Evolutionary conservation across 2,888 invertebrate genomes (phyloP).

Genomic region (Aradus depressus): DNA sequence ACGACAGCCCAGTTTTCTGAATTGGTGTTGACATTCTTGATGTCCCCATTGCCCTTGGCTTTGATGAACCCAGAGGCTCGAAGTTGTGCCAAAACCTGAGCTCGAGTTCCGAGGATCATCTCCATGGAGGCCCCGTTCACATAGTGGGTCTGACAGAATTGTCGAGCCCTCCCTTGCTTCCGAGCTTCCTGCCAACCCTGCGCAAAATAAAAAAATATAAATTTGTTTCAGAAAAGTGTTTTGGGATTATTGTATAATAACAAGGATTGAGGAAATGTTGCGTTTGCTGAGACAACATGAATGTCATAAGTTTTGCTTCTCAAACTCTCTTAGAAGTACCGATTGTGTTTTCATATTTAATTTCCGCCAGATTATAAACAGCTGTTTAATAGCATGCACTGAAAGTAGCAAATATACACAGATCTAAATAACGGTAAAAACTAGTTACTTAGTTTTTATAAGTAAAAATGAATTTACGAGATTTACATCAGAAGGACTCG

Average conservation of each 20-base stretch:
- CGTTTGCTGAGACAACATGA: no score
- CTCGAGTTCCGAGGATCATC: constrained; percentile 73
- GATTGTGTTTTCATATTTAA: no score
- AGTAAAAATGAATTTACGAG: no score
- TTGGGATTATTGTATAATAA: background rate
- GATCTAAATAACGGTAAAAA: no score
- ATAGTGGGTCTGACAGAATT: constrained; percentile 64
- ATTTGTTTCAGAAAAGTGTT: background rate
- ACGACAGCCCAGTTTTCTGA: constrained; percentile 82
- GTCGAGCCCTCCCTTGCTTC: constrained; percentile 49
- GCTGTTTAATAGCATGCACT: no score
- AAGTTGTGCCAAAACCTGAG: constrained; percentile 71
- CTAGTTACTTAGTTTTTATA: no score
- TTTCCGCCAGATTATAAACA: no score
- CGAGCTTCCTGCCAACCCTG: constrained; percentile 43
- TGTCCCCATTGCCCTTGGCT: constrained; percentile 49
- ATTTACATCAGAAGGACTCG: no score
- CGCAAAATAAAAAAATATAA: background rate
- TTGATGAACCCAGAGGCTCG: constrained; percentile 62
- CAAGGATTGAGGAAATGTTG: background rate
- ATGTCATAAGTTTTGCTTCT: no score
- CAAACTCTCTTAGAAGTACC: no score
- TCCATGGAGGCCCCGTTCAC: constrained; percentile 77
- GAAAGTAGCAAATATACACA: no score
- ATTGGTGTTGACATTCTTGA: constrained; percentile 69